Evolutionary conservation across 1,140 invertebrate species (phyloP), one percentile per base, ranked within the genome.

Genomic region (Heliconius eleuchia): DNA sequence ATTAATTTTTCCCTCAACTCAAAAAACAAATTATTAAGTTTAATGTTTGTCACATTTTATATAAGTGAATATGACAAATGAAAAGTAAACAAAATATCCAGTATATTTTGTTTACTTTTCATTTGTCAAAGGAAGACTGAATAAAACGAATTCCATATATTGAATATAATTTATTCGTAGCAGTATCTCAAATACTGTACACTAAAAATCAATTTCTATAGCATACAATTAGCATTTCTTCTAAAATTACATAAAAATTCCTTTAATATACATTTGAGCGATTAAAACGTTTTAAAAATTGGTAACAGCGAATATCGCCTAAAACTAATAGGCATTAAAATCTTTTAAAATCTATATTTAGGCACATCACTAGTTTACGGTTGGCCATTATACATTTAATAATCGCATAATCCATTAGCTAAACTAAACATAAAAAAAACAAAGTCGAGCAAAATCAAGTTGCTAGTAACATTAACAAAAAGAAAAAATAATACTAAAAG

Each of bases 271-370:
- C 23, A 66, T 66, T 66, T 66, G 60, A 66, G 60, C 60, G 60
- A 66, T 66, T 66, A 85, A 84, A 85, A 81, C 79, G 72, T 57
- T 82, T 80, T 83, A 82, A 86, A 86, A 86, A 71, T 76, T 82
- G 85, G 76, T 81, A 83, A 82, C 79, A 83, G 70, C 77, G 73
- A 71, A 82, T 77, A 80, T 75, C 74, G 80, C 85, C 78, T 77
- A 84, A 76, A 70, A 81, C 81, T 83, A 87, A 84, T 77, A 87
- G 86, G 85, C 86, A 87, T 83, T 78, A 86, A 89, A 86, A 88
- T 79, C 74, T 57, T 60, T 83, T 79, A 82, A 85, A 85, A 83
- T 57, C 73, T 79, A 37, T 39, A 55, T 52, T 82, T 74, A 83
- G 82, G 82, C 84, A 85, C 82, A 80, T 72, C 74, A 77, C 50